Evolutionary conservation across 1,140 invertebrate species (phyloP), one percentile per base, ranked within the genome.

Genomic region (Drosophila pseudoananassae): DNA sequence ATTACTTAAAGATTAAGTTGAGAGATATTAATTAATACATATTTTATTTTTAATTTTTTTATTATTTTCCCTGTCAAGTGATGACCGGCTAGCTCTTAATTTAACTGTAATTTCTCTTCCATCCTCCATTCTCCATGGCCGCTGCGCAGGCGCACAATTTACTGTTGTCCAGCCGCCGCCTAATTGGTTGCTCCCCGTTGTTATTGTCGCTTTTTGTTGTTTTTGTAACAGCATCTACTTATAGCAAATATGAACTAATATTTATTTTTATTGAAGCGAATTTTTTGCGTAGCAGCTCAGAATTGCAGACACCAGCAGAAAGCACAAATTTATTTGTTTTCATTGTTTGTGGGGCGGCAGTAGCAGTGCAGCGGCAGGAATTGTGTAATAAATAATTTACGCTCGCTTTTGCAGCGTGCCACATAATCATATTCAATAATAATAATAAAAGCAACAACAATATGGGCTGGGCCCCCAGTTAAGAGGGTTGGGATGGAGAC

Each of bases 341-440:
- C 61, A 58, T 64, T 78, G 65, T 51, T 51, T 65, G 53, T 45
- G 77, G 54, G 63, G 50, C 2, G 43, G 49, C 3, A 25, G 55
- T 10, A 58, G 54, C 25, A 43, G 40, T 27, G 25, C 43, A 53
- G 40, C 58, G 55, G 73, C 65, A 59, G 58, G 71, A 87, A 81
- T 85, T 85, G 81, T 85, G 82, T 82, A 85, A 85, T 85, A 85
- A 85, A 85, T 85, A 85, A 87, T 87, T 81, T 87, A 81, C 69
- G 82, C 82, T 82, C 64, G 69, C 78, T 82, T 87, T 87, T 81
- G 82, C 82, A 85, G 82, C 82, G 82, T 85, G 82, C 82, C 82
- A 88, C 78, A 82, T 88, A 87, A 88, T 87, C 83, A 87, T 87
- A 88, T 87, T 88, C 83, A 87, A 87, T 83, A 88, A 81, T 56